Conservation (phyloP, 2,888 invertebrate genomes). For the Caenorhabditis sp. region DNA sequence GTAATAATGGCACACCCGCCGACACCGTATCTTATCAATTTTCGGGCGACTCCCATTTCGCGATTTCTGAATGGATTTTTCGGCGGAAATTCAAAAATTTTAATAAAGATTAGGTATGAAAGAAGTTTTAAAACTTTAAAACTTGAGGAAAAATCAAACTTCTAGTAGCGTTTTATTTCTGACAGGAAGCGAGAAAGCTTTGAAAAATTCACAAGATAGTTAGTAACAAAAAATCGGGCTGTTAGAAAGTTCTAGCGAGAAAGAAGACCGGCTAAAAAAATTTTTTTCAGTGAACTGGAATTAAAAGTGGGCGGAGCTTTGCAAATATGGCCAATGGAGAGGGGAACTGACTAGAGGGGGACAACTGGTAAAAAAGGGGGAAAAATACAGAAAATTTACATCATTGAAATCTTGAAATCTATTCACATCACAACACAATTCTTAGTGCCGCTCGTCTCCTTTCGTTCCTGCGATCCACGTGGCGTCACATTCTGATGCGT, state of each 20-base stretch:
- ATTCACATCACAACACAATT: slow-evolving; percentile 29
- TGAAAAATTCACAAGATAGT: too few relatives aligned
- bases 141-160: too few relatives aligned
- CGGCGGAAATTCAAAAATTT: slow-evolving; percentile 2
- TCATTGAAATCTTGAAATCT: not conserved
- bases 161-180: too few relatives aligned
- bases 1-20: slow-evolving; percentile 69
- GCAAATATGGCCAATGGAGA: not conserved
- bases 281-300: too few relatives aligned
- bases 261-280: too few relatives aligned
- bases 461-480: not conserved
- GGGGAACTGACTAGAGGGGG: too few relatives aligned
- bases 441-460: not conserved
- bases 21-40: slow-evolving; percentile 42
- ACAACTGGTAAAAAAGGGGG: not conserved
- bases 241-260: too few relatives aligned
- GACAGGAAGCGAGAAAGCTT: too few relatives aligned
- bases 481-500: slow-evolving; percentile 4
- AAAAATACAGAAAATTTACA: not conserved
- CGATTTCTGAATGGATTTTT: slow-evolving; percentile 9
- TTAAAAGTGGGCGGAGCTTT: too few relatives aligned
- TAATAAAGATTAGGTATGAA: not conserved
- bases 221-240: too few relatives aligned
- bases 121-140: too few relatives aligned
- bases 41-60: slow-evolving; percentile 22